phyloP scores from a whole-genome alignment of 2,113 vertebrate species.

The Lycocorax pyrrhopterus region DNA sequence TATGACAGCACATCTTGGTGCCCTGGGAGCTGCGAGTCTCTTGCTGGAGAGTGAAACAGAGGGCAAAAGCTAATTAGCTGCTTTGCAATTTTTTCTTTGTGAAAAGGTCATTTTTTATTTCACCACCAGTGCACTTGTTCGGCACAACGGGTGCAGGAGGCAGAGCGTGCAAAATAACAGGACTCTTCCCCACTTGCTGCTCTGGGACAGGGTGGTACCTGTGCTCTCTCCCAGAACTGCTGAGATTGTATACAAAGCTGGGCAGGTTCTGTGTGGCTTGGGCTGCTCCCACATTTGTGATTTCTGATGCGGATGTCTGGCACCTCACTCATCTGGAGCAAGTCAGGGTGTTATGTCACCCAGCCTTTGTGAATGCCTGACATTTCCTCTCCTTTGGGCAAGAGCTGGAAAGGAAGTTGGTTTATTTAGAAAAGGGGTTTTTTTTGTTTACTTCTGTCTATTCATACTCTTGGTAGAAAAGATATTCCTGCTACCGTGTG shows the following conservation, averaged over 20 bases:
- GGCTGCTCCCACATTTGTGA: background rate
- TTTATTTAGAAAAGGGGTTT: background rate
- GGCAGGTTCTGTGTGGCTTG: background rate
- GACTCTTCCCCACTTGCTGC: background rate
- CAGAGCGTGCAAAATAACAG: background rate
- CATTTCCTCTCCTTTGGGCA: background rate
- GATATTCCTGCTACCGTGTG: background rate
- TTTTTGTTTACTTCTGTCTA: background rate
- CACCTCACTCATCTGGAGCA: background rate
- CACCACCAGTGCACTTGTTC: background rate
- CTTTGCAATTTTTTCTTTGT: background rate
- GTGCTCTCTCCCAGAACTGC: background rate
- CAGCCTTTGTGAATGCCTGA: background rate
- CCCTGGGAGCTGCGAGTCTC: background rate
- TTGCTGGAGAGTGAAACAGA: background rate
- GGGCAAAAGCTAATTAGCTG: background rate
- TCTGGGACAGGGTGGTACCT: background rate
- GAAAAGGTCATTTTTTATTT: background rate
- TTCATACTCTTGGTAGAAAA: background rate
- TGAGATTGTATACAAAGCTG: background rate
- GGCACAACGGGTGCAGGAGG: background rate
- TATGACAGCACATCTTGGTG: rapidly evolving
- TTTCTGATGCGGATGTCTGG: background rate
- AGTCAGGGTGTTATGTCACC: background rate
- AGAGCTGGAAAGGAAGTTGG: background rate